Evolutionary conservation across 2,113 vertebrate genomes (phyloP).

Genomic region (Pelvicachromis taeniatus): DNA sequence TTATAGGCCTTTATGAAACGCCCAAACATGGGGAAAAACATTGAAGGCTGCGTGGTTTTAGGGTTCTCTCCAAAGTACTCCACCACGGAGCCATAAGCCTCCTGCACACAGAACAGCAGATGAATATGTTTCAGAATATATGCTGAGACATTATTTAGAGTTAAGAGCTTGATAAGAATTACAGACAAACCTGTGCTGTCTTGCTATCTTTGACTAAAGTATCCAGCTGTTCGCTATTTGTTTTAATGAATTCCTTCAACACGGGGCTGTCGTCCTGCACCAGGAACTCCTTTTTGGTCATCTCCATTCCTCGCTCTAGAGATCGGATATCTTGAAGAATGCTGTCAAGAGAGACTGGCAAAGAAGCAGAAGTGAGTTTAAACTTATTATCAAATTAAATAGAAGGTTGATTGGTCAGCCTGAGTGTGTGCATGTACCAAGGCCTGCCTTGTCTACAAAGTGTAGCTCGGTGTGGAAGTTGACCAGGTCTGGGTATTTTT

Average conservation of each 20-base stretch:
- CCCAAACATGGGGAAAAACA: conserved; percentile 87
- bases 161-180: background rate
- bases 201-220: conserved; percentile 86
- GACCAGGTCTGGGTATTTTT: conserved; percentile 85
- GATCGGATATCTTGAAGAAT: conserved; percentile 83
- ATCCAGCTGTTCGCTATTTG: conserved; percentile 79
- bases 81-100: conserved; percentile 84
- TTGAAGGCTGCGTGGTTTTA: conserved; percentile 87
- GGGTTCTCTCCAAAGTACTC: conserved; percentile 94
- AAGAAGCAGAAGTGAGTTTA: background rate
- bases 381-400: background rate
- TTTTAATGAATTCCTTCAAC: conserved; percentile 89
- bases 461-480: conserved; percentile 87
- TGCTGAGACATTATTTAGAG: background rate
- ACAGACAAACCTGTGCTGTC: conserved; percentile 82
- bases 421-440: conserved; percentile 74
- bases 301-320: conserved; percentile 89
- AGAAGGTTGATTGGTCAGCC: background rate
- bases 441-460: conserved; percentile 92
- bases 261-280: conserved; percentile 84
- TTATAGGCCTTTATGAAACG: conserved; percentile 91
- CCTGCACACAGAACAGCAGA: conserved; percentile 67
- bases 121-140: background rate
- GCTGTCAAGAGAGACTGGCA: conserved; percentile 86
- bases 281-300: conserved; percentile 88